Conservation (phyloP, 2,113 vertebrate genomes). For the Puffinus mauretanicus region DNA sequence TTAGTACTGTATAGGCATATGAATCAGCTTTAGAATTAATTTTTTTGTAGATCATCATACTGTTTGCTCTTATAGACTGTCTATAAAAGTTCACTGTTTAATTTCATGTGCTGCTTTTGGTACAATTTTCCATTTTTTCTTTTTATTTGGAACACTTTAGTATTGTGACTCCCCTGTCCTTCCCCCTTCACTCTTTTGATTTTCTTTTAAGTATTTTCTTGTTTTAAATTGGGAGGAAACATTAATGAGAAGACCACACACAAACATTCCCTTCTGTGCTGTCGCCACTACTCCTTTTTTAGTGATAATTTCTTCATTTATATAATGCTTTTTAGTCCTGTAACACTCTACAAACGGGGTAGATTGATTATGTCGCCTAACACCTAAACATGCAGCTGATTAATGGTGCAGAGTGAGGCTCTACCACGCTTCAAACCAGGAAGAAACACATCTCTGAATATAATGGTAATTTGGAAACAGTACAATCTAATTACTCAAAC, state of each 20-base stretch:
- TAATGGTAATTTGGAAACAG: neutral
- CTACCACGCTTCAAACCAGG: neutral
- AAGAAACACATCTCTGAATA: neutral
- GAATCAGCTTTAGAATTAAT: slow-evolving; percentile 51
- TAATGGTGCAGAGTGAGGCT: neutral
- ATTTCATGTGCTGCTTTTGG: neutral
- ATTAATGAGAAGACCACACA: neutral
- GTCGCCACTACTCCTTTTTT: neutral
- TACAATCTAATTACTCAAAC: neutral
- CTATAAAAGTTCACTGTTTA: neutral
- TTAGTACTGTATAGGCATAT: slow-evolving; percentile 13
- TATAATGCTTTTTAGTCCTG: neutral
- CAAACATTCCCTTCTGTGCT: neutral
- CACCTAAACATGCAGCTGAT: neutral
- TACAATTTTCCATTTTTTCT: neutral
- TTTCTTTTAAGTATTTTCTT: neutral
- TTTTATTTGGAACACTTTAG: neutral
- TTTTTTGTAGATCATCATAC: slow-evolving; percentile 1
- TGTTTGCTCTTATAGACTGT: neutral
- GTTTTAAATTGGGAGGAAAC: neutral
- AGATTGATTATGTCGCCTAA: neutral
- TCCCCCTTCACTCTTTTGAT: neutral
- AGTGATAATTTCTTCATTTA: neutral
- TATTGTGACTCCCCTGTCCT: neutral
- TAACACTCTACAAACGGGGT: neutral